Evolutionary conservation across 1,140 invertebrate genomes (phyloP), one percentile per base, ranked within the genome.

Genomic region (Formica selysi): DNA sequence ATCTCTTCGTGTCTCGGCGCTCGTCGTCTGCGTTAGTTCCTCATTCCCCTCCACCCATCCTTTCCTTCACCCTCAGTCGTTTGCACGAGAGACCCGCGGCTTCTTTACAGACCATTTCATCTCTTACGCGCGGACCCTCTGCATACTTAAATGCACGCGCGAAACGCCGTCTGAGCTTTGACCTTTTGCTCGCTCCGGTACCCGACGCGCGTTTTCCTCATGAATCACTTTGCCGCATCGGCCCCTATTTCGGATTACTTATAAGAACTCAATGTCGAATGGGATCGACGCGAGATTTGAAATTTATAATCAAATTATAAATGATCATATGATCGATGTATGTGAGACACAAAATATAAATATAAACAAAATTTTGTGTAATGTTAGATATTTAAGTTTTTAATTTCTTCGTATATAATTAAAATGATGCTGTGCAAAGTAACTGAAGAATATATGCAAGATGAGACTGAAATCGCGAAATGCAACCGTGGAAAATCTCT

Each of bases 131-230:
- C 67, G 67, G 44, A 71, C 71, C 67, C 65, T 70, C 44, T 48
- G 65, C 84, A 62, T 86, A 81, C 48, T 81, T 80, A 81, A 86
- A 79, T 80, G 76, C 67, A 86, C 85, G 76, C 65, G 64, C 48
- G 54, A 86, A 81, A 71, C 65, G 76, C 54, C n/a, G 57, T 78
- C 44, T 59, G 76, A 81, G 76, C 29, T 81, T 71, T 62, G 54
- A 68, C 48, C 76, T 79, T 80, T 80, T 38, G 16, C 41, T 78
- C 38, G 67, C 54, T 85, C 38, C 13, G 29, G 51, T 68, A 80
- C n/a, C 32, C 38, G 38, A 67, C 26, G 38, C 64, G 62, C 79
- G 79, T 74, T 61, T 61, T n/a, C 41, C 38, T 62, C 67, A n/a
- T 83, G 79, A 83, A 74, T 83, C 79, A 83, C 79, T 83, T 61